Base-by-base conservation (phyloP, 2,797 vertebrate species). In the Phataginus tricuspis region DNA sequence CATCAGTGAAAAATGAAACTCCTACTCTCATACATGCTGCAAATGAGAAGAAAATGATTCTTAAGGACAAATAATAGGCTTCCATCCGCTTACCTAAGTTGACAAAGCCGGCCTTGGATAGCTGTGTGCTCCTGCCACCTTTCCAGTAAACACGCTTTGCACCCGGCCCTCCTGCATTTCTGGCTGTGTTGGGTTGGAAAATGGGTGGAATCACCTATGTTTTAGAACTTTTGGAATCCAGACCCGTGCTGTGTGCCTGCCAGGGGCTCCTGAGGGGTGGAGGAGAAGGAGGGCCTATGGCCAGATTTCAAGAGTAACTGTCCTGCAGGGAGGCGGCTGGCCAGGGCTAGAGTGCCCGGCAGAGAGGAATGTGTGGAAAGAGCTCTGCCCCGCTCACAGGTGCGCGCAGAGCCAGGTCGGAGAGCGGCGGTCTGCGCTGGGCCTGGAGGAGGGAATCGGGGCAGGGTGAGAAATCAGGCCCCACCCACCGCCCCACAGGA, bases 391-490 rank as follows among this genome's bases (percentile, higher is more conserved):
- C 9, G 10, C 45, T 45, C 45, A 45, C 45, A 45, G 2, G 45
- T 45, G 45, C 9, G 10, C 2, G 45, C 45, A 45, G 45, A 45
- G 45, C 39, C 16, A 16, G 1, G 1, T 72, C 39, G 42, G 72
- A 53, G 51, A 31, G 4, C 8, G 51, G 31, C 7, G 42, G 42
- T 45, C 42, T 45, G 42, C 10, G 45, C 0, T 2, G 1, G 5
- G 29, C 29, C 11, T 37, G 2, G 14, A 25, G 27, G 31, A 13
- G 5, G 19, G 21, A 9, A 7, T 1, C 27, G 18, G 75, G 49
- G 25, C 6, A 4, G 0, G 0, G 2, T 34, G 39, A 45, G 59
- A 12, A 15, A 13, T 1, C 19, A 0, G 75, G 14, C 4, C 2
- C 11, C 18, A 4, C 39, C 7, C n/a, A 2, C n/a, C 63, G 10